Percentiles rank a stretch among this genome's conserved stretches.
Conservation (phyloP, 2,113 vertebrate genomes). For the Eretmochelys imbricata region DNA sequence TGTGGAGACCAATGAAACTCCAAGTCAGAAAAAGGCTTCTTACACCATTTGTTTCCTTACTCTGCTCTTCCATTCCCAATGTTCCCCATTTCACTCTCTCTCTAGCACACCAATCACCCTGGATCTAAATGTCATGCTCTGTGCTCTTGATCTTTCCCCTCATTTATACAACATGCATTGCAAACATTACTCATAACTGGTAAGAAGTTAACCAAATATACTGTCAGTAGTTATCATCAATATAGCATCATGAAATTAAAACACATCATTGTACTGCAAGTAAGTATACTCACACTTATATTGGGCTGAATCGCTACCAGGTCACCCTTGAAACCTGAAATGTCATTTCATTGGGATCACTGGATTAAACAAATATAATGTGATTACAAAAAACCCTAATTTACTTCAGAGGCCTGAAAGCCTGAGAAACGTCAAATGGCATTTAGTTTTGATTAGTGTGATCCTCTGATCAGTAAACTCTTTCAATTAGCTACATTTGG, state of each 20-base stretch:
- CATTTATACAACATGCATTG: neutral
- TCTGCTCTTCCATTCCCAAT: slow-evolving; percentile 10
- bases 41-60: neutral
- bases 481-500: neutral
- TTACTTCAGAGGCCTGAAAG: neutral
- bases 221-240: slow-evolving; percentile 19
- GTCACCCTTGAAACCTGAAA: neutral
- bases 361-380: neutral
- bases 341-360: neutral
- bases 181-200: neutral
- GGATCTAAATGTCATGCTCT: neutral
- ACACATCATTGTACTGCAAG: slow-evolving; percentile 11
- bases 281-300: neutral
- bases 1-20: slow-evolving; percentile 1
- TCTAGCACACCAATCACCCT: neutral
- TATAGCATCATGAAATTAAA: neutral
- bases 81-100: neutral
- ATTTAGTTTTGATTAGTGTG: neutral
- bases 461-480: neutral
- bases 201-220: neutral
- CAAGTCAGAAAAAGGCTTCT: neutral
- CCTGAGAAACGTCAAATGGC: neutral
- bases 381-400: neutral
- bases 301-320: neutral
- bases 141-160: neutral